Evolutionary conservation across 2,113 vertebrate genomes (phyloP).

Genomic region (Struthidea cinerea): DNA sequence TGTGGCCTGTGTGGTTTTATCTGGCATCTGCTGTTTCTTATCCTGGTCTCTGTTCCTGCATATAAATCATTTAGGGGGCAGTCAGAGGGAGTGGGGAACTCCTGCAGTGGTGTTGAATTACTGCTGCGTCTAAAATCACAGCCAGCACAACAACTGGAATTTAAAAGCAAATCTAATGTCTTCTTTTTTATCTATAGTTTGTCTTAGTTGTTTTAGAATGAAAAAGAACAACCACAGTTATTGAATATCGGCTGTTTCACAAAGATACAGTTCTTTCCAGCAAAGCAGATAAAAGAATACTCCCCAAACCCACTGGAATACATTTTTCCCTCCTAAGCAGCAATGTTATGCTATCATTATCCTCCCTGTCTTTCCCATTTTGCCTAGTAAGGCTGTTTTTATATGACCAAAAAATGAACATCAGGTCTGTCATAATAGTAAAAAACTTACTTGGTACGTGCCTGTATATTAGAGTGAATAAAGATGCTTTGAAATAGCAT

Average conservation of each 20-base stretch:
- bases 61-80: neutral
- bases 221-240: neutral
- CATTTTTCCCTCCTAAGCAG: neutral
- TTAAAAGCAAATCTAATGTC: neutral
- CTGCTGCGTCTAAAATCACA: neutral
- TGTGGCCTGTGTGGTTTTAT: neutral
- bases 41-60: neutral
- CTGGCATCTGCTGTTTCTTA: conserved; percentile 5
- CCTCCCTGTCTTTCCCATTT: neutral
- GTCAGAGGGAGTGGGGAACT: neutral
- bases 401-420: neutral
- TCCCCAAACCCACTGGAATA: neutral
- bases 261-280: neutral
- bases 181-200: neutral
- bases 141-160: neutral
- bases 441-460: neutral
- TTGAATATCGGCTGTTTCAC: neutral
- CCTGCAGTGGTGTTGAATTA: neutral
- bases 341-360: neutral
- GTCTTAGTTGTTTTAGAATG: neutral
- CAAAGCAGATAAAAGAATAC: conserved; percentile 2
- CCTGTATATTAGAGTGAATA: neutral
- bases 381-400: neutral
- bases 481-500: neutral
- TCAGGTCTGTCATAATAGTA: neutral